These are phyloP conservation scores for Antheraea mylitta DNA, from an alignment of 1,140 invertebrate genomes.

Conservation along the genomic window DNA sequence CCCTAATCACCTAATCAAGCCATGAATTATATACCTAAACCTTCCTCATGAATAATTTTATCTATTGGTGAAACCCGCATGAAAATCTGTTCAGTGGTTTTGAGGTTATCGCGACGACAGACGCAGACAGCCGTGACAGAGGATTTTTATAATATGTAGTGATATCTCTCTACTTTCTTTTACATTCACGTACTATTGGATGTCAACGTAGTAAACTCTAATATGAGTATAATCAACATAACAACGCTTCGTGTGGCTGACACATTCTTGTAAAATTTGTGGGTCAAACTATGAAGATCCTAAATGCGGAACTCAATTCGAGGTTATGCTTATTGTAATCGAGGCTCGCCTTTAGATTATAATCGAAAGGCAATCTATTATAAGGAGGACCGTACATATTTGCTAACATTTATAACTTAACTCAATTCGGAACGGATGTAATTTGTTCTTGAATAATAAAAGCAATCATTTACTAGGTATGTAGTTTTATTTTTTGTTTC, in stretches of 20 bases:
- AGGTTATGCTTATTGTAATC: slow-evolving; percentile 36
- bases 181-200: too few species aligned
- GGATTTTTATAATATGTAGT: too few species aligned
- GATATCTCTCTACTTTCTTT: too few species aligned
- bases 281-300: slow-evolving; percentile 14
- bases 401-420: slow-evolving; percentile 5
- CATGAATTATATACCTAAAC: too few species aligned
- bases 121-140: too few species aligned
- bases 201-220: neutral
- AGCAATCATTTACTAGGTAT: neutral
- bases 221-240: neutral
- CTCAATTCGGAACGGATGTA: neutral
- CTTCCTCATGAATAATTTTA: too few species aligned
- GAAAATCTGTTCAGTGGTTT: too few species aligned
- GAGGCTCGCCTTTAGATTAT: slow-evolving; percentile 28
- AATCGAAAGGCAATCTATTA: slow-evolving; percentile 38
- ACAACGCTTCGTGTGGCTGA: neutral
- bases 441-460: slow-evolving; percentile 4
- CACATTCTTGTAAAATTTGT: slow-evolving; percentile 6
- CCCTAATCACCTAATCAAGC: too few species aligned
- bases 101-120: too few species aligned
- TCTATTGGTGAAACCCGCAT: too few species aligned
- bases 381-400: slow-evolving; percentile 15
- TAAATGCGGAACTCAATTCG: slow-evolving; percentile 41
- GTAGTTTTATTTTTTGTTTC: slow-evolving; percentile 2